Base-by-base conservation (phyloP, 2,888 invertebrate genomes). In the Anticlea derivata region DNA sequence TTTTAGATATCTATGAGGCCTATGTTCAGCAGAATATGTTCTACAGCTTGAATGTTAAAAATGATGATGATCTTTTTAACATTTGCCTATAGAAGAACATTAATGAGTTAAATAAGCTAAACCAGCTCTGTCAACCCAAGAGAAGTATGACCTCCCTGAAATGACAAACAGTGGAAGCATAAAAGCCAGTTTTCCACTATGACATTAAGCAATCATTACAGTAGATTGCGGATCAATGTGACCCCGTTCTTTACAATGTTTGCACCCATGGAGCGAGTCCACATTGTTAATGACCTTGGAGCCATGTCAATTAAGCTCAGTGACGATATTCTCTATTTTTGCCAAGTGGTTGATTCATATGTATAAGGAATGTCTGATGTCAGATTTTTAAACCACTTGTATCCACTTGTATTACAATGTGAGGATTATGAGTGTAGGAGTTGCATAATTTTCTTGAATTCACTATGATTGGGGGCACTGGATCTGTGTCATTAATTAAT, bases 251-350 rank as follows among this genome's bases (percentile, higher is more conserved):
- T 27, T 38, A 55, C 57, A 57, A 57, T 47, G 55, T 55, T 57
- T 41, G 51, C 50, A 30, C 23, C 57, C 51, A 58, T 44, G 35
- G 23, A 38, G 26, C 31, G 17, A 27, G 39, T 40, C 35, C 22
- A 37, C 49, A 39, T 44, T 37, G 26, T 20, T 6, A 1, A 52
- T 62, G 68, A 69, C 78, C 76, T 77, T 78, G 74, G 46, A 35
- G 43, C 53, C 48, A 57, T 68, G 71, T 72, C 73, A 75, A 75
- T 78, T 78, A 75, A 65, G 65, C 71, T 72, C 51, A 64, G 72
- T 61, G 64, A 68, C 73, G 66, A 66, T 73, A 70, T 72, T 67
- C 65, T 76, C 66, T 76, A 75, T 75, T 75, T 78, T 70, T 69
- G 66, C 64, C 39, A 52, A 58, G 58, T 55, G 56, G 68, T 73